Evolutionary conservation across 2,113 vertebrate genomes (phyloP).

Genomic region (Plecturocebus donacophilus): DNA sequence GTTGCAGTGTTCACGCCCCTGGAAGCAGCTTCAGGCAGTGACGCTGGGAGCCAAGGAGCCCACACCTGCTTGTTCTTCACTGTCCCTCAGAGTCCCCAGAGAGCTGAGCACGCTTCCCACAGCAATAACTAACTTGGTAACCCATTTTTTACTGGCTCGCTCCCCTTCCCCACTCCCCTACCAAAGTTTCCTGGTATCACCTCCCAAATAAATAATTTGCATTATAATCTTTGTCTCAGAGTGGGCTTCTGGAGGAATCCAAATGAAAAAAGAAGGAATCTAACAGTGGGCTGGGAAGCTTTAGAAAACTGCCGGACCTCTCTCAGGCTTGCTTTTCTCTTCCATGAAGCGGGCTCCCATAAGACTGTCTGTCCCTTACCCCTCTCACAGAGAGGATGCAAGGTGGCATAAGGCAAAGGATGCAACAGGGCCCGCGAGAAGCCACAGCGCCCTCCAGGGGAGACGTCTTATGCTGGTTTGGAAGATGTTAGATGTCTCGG

Average conservation of each 20-base stretch:
- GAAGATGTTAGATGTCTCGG: neutral
- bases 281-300: neutral
- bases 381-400: fast-evolving
- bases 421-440: too few relatives aligned
- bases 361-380: neutral
- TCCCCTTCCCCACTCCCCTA: neutral
- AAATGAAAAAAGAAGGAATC: neutral
- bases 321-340: neutral
- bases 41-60: neutral
- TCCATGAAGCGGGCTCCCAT: neutral
- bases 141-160: neutral
- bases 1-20: neutral
- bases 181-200: neutral
- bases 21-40: neutral
- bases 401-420: neutral
- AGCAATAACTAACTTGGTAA: neutral
- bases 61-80: neutral
- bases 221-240: neutral
- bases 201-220: neutral
- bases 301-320: neutral
- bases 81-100: neutral
- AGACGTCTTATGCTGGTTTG: fast-evolving
- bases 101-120: neutral
- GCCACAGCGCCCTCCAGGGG: neutral
- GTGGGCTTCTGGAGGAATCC: neutral